phyloP scores from a whole-genome alignment of 2,113 vertebrate species.

The Trochalopteron elliotii region DNA sequence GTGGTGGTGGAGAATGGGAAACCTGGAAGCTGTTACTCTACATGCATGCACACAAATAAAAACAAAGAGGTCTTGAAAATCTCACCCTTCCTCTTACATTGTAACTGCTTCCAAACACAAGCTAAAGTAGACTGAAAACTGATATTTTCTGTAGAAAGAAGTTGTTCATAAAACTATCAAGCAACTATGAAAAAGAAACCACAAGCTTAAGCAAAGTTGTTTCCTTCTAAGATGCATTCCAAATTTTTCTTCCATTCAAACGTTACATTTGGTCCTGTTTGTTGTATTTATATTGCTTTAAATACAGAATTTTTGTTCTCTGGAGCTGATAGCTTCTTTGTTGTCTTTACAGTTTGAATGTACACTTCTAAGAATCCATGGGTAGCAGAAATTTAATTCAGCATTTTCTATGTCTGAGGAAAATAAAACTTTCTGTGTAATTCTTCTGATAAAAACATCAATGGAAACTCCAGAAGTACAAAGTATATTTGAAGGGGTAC shows the following conservation, averaged over 20 bases:
- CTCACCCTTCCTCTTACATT: not conserved
- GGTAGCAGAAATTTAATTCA: not conserved
- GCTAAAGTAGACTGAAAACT: not conserved
- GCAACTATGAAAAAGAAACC: not conserved
- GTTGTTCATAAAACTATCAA: not conserved
- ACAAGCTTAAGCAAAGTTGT: not conserved
- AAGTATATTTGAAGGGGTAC: not conserved
- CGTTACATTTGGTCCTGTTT: not conserved
- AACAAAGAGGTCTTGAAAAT: not conserved
- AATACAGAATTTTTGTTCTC: not conserved
- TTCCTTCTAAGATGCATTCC: not conserved
- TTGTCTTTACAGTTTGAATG: not conserved
- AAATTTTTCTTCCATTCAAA: not conserved
- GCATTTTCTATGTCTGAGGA: not conserved
- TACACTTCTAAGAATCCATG: not conserved
- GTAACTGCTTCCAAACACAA: not conserved
- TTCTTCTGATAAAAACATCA: not conserved
- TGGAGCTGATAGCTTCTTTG: not conserved
- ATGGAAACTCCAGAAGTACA: not conserved
- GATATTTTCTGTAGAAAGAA: not conserved
- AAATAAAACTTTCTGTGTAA: not conserved
- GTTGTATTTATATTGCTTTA: not conserved
- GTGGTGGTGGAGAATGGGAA: not conserved
- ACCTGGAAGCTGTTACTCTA: not conserved
- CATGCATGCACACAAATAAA: rapidly evolving